phyloP scores from a whole-genome alignment of 2,113 vertebrate species.

The Brevimyrus niger region DNA sequence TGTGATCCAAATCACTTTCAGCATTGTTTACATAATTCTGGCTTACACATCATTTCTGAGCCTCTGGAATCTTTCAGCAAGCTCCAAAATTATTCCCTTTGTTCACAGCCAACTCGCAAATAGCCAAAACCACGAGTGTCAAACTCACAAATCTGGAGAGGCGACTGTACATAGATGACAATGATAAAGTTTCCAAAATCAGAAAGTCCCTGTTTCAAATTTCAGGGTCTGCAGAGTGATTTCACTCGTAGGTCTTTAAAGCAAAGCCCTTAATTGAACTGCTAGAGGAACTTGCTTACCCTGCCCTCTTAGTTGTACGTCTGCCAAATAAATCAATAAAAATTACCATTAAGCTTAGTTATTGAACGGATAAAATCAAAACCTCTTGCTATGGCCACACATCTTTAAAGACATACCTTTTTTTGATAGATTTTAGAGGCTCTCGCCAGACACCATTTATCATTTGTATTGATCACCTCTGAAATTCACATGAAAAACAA shows the following conservation, averaged over 20 bases:
- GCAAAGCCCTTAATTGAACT: background rate
- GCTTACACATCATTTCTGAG: background rate
- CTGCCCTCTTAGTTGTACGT: background rate
- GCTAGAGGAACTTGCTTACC: background rate
- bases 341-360: background rate
- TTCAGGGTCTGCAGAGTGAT: background rate
- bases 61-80: background rate
- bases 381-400: background rate
- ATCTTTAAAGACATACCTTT: background rate
- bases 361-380: background rate
- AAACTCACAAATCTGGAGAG: background rate
- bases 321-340: background rate
- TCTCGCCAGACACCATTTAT: background rate
- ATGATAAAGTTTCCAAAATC: background rate
- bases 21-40: background rate
- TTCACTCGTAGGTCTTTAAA: background rate
- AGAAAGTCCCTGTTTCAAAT: background rate
- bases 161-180: background rate
- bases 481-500: background rate
- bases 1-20: background rate
- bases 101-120: background rate
- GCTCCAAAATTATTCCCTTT: background rate
- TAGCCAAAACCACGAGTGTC: background rate
- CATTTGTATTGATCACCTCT: background rate
- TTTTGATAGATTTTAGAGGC: background rate